Percentiles rank a stretch among this genome's conserved stretches.
These are phyloP conservation scores for Brassicogethes aeneus DNA, from an alignment of 2,888 invertebrate species.

Conservation along the genomic window DNA sequence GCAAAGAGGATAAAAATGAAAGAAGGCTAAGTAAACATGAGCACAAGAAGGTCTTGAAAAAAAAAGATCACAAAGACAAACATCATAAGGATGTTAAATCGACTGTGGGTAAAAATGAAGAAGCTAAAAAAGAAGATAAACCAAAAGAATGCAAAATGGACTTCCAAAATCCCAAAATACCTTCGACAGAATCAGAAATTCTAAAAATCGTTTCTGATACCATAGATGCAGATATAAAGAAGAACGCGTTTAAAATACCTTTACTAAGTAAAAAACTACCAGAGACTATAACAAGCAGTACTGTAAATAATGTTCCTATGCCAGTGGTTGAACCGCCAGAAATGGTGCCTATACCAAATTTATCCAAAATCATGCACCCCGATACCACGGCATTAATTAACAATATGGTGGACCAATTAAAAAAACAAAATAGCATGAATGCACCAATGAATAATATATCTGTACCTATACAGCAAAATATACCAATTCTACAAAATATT, in stretches of 20 bases:
- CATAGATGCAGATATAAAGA: slow-evolving; percentile 24
- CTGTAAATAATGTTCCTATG: background rate
- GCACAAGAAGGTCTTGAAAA: slow-evolving; percentile 2
- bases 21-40: slow-evolving; percentile 5
- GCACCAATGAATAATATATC: no score
- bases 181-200: slow-evolving; percentile 22
- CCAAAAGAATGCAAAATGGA: slow-evolving; percentile 1
- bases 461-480: no score
- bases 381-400: background rate
- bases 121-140: slow-evolving; percentile 10
- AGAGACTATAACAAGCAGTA: no score
- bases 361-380: background rate
- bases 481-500: no score
- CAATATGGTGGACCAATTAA: background rate
- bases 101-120: slow-evolving; percentile 8
- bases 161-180: slow-evolving; percentile 16
- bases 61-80: slow-evolving; percentile 6
- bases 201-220: slow-evolving; percentile 29
- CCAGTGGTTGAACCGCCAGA: no score
- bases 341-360: background rate
- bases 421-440: no score
- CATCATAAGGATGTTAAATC: slow-evolving; percentile 8
- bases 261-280: slow-evolving; percentile 34
- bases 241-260: slow-evolving; percentile 42
- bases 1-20: slow-evolving; percentile 6